phyloP scores from a whole-genome alignment of 2,797 vertebrate genomes.

The Dallia pectoralis region DNA sequence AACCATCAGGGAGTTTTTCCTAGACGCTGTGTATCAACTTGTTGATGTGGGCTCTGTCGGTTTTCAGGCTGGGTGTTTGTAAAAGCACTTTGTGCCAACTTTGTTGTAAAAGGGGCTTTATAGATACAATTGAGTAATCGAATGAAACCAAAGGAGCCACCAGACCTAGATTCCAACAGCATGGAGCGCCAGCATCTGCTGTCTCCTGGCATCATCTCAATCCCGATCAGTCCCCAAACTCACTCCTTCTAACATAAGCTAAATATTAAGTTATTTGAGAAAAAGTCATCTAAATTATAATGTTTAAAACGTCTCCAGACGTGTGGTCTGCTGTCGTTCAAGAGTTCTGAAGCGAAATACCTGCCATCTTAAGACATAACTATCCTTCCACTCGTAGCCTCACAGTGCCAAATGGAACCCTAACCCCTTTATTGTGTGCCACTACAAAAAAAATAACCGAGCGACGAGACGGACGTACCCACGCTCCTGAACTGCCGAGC shows the following conservation, averaged over 20 bases:
- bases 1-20: too few relatives aligned
- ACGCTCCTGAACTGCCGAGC: not conserved
- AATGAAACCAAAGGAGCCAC: not conserved
- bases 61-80: too few relatives aligned
- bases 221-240: not conserved
- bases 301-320: not conserved
- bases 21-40: too few relatives aligned
- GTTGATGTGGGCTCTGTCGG: too few relatives aligned
- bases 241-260: not conserved
- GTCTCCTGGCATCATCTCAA: constrained; percentile 3
- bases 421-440: not conserved
- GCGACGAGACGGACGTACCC: not conserved
- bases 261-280: not conserved
- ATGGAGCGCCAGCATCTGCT: not conserved
- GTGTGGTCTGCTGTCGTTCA: not conserved
- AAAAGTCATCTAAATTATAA: not conserved
- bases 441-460: not conserved
- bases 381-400: not conserved
- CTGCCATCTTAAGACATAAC: not conserved
- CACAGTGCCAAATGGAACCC: not conserved
- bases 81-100: too few relatives aligned
- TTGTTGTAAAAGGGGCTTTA: too few relatives aligned
- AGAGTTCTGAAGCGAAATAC: not conserved
- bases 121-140: too few relatives aligned
- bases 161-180: not conserved